Evolutionary conservation across 2,113 vertebrate genomes (phyloP), one percentile per base, ranked within the genome.

Genomic region (Paramisgurnus dabryanus): DNA sequence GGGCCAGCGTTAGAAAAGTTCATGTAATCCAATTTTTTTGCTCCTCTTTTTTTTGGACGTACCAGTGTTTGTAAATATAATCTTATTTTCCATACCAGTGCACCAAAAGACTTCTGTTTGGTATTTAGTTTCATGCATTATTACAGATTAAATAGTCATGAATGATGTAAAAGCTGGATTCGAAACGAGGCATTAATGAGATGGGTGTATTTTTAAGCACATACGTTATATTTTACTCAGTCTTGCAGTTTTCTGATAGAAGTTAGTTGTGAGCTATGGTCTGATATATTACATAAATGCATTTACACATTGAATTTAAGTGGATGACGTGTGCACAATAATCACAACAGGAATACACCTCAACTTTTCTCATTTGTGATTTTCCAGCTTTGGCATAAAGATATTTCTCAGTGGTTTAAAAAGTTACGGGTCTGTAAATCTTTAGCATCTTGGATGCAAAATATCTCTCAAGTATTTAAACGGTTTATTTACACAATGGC

Each of bases 1-100:
- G 90, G 64, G 83, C 27, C 76, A 64, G 5, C 73, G 34, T 82
- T 79, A 80, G 85, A 70, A 43, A 78, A 78, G 65, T 85, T 85
- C 88, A 17, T 83, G 81, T 84, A 83, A 87, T 75, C 87, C 40
- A 80, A 87, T 91, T 90, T 86, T 87, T 88, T 83, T 61, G 68
- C 58, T 15, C 17, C 10, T 17, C 55, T 58, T 53, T 43, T 70
- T 10, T 78, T 80, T 80, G 73, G 78, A 86, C 83, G 85, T 71
- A 50, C 58, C 79, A 67, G 39, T 73, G 86, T 86, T 89, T 90
- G 88, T 93, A 90, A 89, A 90, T 91, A 87, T 80, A 81, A 70
- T 55, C 65, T 55, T 74, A 58, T 63, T 69, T 49, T 61, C 67
- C 78, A 58, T 85, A 41, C 70, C 67, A 85, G 76, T 81, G 81